These are phyloP conservation scores for Lasius platythorax DNA, from an alignment of 2,888 invertebrate genomes.

Conservation along the genomic window DNA sequence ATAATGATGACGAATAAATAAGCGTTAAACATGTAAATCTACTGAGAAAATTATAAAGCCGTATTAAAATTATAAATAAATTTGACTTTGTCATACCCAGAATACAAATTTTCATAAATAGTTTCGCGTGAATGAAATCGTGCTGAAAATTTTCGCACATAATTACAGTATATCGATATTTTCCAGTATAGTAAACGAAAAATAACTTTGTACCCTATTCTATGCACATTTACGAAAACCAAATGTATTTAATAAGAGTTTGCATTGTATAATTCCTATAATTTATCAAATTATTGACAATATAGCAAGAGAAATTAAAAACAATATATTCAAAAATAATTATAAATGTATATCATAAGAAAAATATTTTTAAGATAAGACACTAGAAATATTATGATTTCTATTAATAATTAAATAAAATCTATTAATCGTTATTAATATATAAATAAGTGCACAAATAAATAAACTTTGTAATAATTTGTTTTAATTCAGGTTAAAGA, in stretches of 20 bases:
- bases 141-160: not conserved
- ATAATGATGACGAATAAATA: slow-evolving; percentile 9
- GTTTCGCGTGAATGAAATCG: not conserved
- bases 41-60: not conserved
- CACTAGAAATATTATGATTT: not conserved
- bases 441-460: not conserved
- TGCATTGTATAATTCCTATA: not conserved
- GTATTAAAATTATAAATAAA: slow-evolving; percentile 37
- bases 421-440: not conserved
- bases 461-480: not conserved
- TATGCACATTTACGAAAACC: not conserved
- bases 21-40: not conserved
- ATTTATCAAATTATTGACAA: not conserved
- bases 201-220: not conserved
- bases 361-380: not conserved
- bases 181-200: not conserved
- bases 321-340: not conserved
- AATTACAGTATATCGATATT: not conserved
- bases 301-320: not conserved
- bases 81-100: not conserved
- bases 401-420: not conserved
- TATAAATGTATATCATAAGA: not conserved
- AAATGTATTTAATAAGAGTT: not conserved
- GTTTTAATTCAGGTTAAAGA: not conserved
- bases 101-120: slow-evolving; percentile 16